Evolutionary conservation across 2,113 vertebrate genomes (phyloP), one percentile per base, ranked within the genome.

Genomic region (Sphaerodactylus townsendi): DNA sequence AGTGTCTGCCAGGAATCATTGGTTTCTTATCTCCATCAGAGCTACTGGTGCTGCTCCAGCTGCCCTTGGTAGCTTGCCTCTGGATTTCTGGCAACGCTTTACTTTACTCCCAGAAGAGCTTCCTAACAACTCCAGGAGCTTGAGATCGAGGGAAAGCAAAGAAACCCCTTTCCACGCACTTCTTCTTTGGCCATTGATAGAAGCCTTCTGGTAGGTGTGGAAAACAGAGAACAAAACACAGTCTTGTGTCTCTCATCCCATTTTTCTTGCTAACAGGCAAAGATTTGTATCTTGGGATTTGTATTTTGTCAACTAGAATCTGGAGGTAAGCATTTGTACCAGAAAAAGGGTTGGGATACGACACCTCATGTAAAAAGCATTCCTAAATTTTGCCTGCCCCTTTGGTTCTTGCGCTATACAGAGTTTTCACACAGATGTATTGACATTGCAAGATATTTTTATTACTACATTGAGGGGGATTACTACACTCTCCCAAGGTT

Each of bases 31-130:
- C 99, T 50, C 99, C 98, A 0, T 99, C 99, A 0, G 98, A 96
- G 92, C 99, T 99, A 93, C 98, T 98, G 68, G 97, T 95, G 80
- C 98, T 99, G 94, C 99, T 99, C 98, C 99, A 99, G 95, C 98
- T 99, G 69, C 98, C 98, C 98, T 98, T n/a, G n/a, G n/a, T n/a
- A 99, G 94, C 98, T n/a, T 99, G 33, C 98, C 98, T 33, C 98
- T n/a, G n/a, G n/a, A n/a, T n/a, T n/a, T n/a, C n/a, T n/a, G n/a
- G n/a, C n/a, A n/a, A n/a, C n/a, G n/a, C n/a, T n/a, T n/a, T n/a
- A n/a, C n/a, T n/a, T n/a, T n/a, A n/a, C n/a, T 98, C 73, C 98
- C 98, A 0, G 97, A 97, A 0, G 98, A 99, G 92, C 99, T 99
- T 91, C 98, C 96, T n/a, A n/a, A 0, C 98, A 99, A 91, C 99